phyloP scores from a whole-genome alignment of 92 coral and sea anemone genomes.

The Pocillopora grandis region DNA sequence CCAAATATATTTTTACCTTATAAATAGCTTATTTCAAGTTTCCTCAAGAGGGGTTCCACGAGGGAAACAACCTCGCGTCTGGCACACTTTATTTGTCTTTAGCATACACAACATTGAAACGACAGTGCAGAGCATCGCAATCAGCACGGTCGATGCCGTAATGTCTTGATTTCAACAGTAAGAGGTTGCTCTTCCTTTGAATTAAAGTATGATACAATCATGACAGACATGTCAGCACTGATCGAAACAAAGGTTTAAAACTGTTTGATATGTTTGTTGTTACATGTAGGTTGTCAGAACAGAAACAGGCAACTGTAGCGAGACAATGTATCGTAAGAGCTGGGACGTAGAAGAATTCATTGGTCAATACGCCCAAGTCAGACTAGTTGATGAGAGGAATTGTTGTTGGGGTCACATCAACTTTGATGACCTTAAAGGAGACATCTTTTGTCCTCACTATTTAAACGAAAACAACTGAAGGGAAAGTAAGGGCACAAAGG shows the following conservation, averaged over 20 bases:
- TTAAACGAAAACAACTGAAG: not conserved
- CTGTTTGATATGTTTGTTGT: not conserved
- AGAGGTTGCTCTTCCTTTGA: no score
- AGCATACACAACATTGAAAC: no score
- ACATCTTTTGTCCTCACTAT: not conserved
- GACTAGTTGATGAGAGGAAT: slow-evolving; percentile 49
- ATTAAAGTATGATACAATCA: not conserved
- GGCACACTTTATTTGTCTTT: no score
- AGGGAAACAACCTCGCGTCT: no score
- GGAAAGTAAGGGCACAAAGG: not conserved
- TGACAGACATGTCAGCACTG: not conserved
- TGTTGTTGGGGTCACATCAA: slow-evolving; percentile 57
- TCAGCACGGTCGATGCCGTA: no score
- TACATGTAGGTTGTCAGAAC: slow-evolving; percentile 11
- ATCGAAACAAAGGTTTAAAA: not conserved
- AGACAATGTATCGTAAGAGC: slow-evolving; percentile 44
- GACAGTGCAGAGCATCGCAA: not conserved
- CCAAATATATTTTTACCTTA: no score
- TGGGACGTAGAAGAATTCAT: slow-evolving; percentile 48
- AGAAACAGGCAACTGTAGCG: slow-evolving; percentile 53
- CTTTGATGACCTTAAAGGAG: slow-evolving; percentile 8
- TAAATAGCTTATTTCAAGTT: no score
- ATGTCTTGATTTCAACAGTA: no score
- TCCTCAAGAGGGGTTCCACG: no score
- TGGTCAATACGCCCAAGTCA: slow-evolving; percentile 50